Base-by-base conservation (phyloP, 2,888 invertebrate species). In the Julus scanicus region DNA sequence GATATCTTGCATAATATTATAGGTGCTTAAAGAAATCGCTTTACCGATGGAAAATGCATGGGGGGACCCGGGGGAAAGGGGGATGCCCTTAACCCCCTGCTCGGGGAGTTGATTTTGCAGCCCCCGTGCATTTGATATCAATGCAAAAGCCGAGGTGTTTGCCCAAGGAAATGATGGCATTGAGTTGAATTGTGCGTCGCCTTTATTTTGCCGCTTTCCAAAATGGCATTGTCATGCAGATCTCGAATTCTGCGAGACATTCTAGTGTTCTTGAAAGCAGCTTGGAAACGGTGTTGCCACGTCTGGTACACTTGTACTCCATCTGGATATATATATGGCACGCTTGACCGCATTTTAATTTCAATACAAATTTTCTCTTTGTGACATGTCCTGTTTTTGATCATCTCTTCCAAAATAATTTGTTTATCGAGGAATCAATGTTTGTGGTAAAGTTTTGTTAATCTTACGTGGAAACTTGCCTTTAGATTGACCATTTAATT, bases 111-210 rank as follows among this genome's bases (percentile, higher is more conserved):
- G 53, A 53, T 13, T 53, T 53, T 53, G 53, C 53, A 53, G 53
- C 53, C 53, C 53, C 53, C 53, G 13, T 13, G 15, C 53, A 53
- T 53, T 53, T 15, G 9, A 53, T 53, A 53, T 53, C 53, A 53
- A 53, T 53, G 53, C 53, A 53, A 53, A 53, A 53, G 53, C 53
- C 53, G 53, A 53, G 53, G 53, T 53, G 53, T 53, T 53, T 53
- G 53, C 53, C 53, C 53, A 53, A 53, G 53, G 53, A 53, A 53
- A 53, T 53, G 53, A 53, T 53, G 53, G 53, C 53, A 53, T 53
- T 53, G 53, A 53, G 53, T 17, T 3, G 53, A 53, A 53, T 53
- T 53, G 53, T 53, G 53, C 53, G 15, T 0, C 53, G 53, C 53
- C 53, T 53, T 53, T 53, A 53, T 53, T 53, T 15, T 17, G 13